These are phyloP conservation scores for Lithosia quadra DNA, from an alignment of 2,888 invertebrate species.

Conservation along the genomic window DNA sequence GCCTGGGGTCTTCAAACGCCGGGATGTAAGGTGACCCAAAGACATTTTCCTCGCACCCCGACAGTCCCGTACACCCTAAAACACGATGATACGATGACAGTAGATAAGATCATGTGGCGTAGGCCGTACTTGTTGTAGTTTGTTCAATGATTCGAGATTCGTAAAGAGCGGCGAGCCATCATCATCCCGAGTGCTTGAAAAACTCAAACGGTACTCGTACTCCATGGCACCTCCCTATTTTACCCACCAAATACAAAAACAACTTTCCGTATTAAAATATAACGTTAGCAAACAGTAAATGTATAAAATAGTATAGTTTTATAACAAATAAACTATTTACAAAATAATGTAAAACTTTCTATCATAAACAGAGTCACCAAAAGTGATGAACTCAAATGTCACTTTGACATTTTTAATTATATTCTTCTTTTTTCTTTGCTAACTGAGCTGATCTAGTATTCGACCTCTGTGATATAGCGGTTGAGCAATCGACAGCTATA, in stretches of 20 bases:
- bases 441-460: too few species aligned
- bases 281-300: background rate
- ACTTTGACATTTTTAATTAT: background rate
- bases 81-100: too few species aligned
- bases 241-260: background rate
- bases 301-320: background rate
- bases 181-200: background rate
- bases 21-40: too few species aligned
- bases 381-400: background rate
- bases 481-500: too few species aligned
- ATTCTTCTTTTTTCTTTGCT: background rate
- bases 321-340: conserved; percentile 1
- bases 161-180: conserved; percentile 15
- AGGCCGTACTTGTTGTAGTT: background rate
- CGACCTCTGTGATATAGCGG: too few species aligned
- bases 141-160: background rate
- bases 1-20: too few species aligned
- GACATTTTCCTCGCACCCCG: too few species aligned
- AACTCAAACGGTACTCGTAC: background rate
- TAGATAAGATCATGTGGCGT: too few species aligned
- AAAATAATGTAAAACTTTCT: conserved; percentile 7
- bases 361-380: background rate
- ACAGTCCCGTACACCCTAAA: too few species aligned
- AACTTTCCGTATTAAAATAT: background rate
- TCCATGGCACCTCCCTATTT: background rate